Evolutionary conservation across 2,113 vertebrate species (phyloP).

Genomic region (Apodemus speciosus): DNA sequence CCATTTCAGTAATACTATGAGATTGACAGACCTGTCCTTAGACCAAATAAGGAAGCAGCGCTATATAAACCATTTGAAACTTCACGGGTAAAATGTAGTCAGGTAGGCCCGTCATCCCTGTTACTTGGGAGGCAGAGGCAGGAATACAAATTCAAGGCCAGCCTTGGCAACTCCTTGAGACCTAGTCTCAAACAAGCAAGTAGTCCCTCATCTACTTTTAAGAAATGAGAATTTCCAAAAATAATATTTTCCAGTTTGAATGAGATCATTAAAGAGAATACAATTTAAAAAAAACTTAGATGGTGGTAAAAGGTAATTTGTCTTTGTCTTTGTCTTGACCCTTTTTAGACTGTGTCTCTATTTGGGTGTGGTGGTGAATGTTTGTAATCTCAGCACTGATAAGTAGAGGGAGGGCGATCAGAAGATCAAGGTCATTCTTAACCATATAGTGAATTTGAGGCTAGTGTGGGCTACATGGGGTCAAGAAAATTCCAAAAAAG

Average conservation of each 20-base stretch:
- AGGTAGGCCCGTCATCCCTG: neutral
- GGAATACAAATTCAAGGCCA: neutral
- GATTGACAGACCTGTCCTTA: neutral
- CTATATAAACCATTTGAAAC: neutral
- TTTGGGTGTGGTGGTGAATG: neutral
- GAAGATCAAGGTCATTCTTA: neutral
- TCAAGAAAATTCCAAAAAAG: neutral
- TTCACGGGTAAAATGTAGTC: neutral
- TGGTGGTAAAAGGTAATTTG: neutral
- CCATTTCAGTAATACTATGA: neutral
- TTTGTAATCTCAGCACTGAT: neutral
- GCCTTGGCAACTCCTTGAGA: neutral
- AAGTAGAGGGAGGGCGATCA: neutral
- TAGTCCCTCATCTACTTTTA: neutral
- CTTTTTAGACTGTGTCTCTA: neutral
- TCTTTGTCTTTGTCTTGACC: neutral
- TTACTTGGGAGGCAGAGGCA: neutral
- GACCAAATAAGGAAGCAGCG: neutral
- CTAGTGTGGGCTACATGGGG: neutral
- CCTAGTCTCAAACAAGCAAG: neutral
- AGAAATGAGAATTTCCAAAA: slow-evolving; percentile 7
- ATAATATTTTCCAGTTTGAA: neutral
- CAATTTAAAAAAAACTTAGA: neutral
- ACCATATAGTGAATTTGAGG: neutral
- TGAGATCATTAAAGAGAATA: neutral